Evolutionary conservation across 2,888 invertebrate species (phyloP).

Genomic region (Heliconius sara): DNA sequence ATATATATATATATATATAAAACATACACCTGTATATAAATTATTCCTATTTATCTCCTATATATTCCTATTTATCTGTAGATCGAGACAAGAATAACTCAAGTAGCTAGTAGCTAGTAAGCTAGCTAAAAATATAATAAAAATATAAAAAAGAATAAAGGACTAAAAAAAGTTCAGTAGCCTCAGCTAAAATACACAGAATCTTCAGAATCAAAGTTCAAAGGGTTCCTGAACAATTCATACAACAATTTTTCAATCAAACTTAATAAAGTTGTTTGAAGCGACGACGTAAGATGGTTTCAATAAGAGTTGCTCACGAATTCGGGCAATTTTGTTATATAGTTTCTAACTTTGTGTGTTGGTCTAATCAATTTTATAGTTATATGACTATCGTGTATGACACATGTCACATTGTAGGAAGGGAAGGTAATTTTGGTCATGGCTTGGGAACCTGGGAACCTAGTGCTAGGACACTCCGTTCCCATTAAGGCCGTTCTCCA

Average conservation of each 20-base stretch:
- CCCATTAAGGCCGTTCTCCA: too few relatives aligned
- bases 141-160: not conserved
- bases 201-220: constrained; percentile 14
- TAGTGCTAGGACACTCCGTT: not conserved
- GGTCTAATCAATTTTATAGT: not conserved
- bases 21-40: too few relatives aligned
- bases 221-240: constrained; percentile 23
- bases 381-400: too few relatives aligned
- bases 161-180: not conserved
- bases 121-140: too few relatives aligned
- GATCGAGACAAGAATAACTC: not conserved
- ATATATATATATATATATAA: not conserved
- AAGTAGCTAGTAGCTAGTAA: too few relatives aligned
- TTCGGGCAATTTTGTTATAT: constrained; percentile 7
- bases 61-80: too few relatives aligned
- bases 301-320: constrained; percentile 12
- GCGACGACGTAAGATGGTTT: constrained; percentile 7
- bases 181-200: not conserved
- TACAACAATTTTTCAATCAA: constrained; percentile 38
- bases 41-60: too few relatives aligned
- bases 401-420: too few relatives aligned
- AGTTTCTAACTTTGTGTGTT: not conserved
- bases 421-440: too few relatives aligned
- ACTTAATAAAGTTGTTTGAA: constrained; percentile 31
- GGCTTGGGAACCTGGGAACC: too few relatives aligned